Conservation (phyloP, 2,113 vertebrate genomes). For the Epinephelus lanceolatus region DNA sequence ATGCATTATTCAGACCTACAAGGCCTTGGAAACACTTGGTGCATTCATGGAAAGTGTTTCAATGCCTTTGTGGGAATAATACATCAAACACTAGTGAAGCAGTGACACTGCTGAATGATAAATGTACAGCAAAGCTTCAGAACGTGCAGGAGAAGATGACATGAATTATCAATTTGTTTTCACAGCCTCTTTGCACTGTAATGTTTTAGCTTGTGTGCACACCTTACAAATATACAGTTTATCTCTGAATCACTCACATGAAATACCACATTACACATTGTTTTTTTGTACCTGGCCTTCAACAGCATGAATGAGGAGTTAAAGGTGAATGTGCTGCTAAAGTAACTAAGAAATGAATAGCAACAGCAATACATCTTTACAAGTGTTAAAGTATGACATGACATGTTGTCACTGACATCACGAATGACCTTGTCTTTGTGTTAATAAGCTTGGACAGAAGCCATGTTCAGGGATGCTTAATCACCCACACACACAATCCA, state of each 20-base stretch:
- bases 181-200: background rate
- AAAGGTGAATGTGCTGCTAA: background rate
- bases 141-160: background rate
- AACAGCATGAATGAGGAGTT: background rate
- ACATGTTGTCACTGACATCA: slow-evolving; percentile 24
- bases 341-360: background rate
- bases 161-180: slow-evolving; percentile 3
- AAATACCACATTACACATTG: background rate
- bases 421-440: slow-evolving; percentile 26
- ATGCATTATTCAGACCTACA: slow-evolving; percentile 50
- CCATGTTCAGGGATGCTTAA: background rate
- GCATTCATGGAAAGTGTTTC: slow-evolving; percentile 32
- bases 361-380: background rate
- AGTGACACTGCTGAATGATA: background rate
- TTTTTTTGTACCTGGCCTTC: background rate
- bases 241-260: background rate
- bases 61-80: slow-evolving; percentile 29
- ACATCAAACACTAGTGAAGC: slow-evolving; percentile 5
- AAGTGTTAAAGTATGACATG: background rate
- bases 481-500: background rate
- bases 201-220: background rate
- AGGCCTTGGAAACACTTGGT: slow-evolving; percentile 17
- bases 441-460: slow-evolving; percentile 38
- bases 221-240: background rate
- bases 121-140: slow-evolving; percentile 1